Base-by-base conservation (phyloP, 2,888 invertebrate species). In the Xanthorhoe spadicearia region DNA sequence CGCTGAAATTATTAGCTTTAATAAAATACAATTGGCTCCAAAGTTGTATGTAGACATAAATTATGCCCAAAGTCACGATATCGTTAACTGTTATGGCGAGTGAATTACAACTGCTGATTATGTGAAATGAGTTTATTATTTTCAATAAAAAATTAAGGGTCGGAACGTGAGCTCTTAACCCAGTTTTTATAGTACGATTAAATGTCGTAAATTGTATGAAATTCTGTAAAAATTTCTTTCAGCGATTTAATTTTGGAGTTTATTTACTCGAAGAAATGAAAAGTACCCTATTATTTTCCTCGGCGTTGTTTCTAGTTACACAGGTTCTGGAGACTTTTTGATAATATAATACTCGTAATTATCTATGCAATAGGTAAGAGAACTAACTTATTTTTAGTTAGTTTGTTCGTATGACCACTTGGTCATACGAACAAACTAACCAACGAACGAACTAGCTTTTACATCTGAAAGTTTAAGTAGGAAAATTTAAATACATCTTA, bases 1-100 rank as follows among this genome's bases (percentile, higher is more conserved):
- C 82, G 83, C 79, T 83, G 70, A 82, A 80, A 77, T 79, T 77
- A 79, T 77, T 75, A 69, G 69, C 72, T 75, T 66, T 73, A 77
- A 77, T 77, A 79, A 83, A 77, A 74, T 76, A 76, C 65, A 75
- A 75, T 81, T 79, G 73, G 77, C 72, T 75, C n/a, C 74, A 77
- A 80, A 79, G 77, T 65, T 74, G 71, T 72, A 75, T 74, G 74
- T 72, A 72, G 74, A 73, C 74, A 74, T 77, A 74, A 74, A 77
- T 77, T 77, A 71, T 76, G 70, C 73, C 72, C 32, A 73, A 73
- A 72, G 75, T 79, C 74, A 79, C 77, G 80, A 63, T 69, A 67
- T 65, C 66, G 28, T 54, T 60, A 19, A 35, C 23, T 56, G 62
- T 60, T 59, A 54, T 18, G 38, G 38, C 38, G 17, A 43, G 55